Evolutionary conservation across 2,888 invertebrate species (phyloP), one percentile per base, ranked within the genome.

Genomic region (Mesorhabditis sp.): DNA sequence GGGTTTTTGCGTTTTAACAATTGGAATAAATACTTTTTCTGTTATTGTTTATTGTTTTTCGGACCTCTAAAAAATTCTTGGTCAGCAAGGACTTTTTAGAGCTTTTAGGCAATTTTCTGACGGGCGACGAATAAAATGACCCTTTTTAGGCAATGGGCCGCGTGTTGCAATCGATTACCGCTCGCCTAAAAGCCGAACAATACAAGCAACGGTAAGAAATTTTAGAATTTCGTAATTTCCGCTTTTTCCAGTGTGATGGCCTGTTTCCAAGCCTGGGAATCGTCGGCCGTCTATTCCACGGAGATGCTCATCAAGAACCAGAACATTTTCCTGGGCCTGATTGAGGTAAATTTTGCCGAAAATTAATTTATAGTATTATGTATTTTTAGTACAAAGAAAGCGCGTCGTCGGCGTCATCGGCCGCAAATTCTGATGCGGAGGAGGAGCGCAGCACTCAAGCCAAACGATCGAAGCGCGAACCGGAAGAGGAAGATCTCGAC

Each of bases 231-330:
- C n/a, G 10, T 50, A 13, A 2, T 13, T 50, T n/a, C 7, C 58
- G 2, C 7, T 13, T 10, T 13, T 13, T 50, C n/a, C n/a, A 50
- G 58, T 13, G 58, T 50, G 2, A 50, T 50, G 58, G 58, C 58
- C 41, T 72, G 62, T 61, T 91, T 97, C 86, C 91, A 93, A 84
- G 94, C 95, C 2, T 97, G 98, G 96, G 95, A 96, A 87, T 97
- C 98, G 86, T 94, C 94, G 91, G 91, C 93, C 15, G 91, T 98
- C 73, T 98, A 97, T 88, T 93, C 96, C 0, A 92, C 92, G 71
- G 95, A 96, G 77, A 93, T 92, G 87, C 89, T 99, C 74, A 90
- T 92, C 74, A 91, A 91, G 85, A 88, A 95, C 72, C 93, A 95
- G 86, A 93, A 94, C 84, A 90, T 92, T 10, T 97, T 99, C 87